These are phyloP conservation scores for Oplegnathus fasciatus DNA, from an alignment of 2,113 vertebrate species.

Conservation along the genomic window DNA sequence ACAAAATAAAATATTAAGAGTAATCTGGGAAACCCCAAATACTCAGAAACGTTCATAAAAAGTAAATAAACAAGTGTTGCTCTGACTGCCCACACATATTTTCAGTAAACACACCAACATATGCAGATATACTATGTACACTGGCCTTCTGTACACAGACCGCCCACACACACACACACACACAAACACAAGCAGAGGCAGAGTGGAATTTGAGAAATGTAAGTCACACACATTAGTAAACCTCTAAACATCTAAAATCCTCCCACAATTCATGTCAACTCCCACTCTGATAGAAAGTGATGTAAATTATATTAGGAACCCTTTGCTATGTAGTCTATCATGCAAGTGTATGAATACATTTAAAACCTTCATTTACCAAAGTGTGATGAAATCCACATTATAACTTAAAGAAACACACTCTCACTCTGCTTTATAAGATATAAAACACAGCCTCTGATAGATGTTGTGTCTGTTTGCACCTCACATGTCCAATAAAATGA, in stretches of 20 bases:
- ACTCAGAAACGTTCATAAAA: background rate
- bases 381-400: background rate
- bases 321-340: background rate
- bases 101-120: slow-evolving; percentile 51
- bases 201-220: slow-evolving; percentile 75
- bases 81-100: slow-evolving; percentile 36
- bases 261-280: slow-evolving; percentile 58
- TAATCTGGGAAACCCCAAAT: background rate
- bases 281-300: slow-evolving; percentile 38
- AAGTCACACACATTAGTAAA: slow-evolving; percentile 70
- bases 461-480: background rate
- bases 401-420: background rate
- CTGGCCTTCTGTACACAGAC: slow-evolving; percentile 68
- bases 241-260: slow-evolving; percentile 48
- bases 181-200: slow-evolving; percentile 51
- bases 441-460: background rate
- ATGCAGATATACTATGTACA: slow-evolving; percentile 35
- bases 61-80: slow-evolving; percentile 34
- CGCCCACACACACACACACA: slow-evolving; percentile 42
- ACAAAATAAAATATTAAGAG: background rate
- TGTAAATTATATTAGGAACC: slow-evolving; percentile 19
- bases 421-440: background rate
- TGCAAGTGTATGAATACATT: background rate
- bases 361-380: background rate
- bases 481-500: slow-evolving; percentile 2